Evolutionary conservation across 2,888 invertebrate species (phyloP).

Genomic region (Aphidius colemani): DNA sequence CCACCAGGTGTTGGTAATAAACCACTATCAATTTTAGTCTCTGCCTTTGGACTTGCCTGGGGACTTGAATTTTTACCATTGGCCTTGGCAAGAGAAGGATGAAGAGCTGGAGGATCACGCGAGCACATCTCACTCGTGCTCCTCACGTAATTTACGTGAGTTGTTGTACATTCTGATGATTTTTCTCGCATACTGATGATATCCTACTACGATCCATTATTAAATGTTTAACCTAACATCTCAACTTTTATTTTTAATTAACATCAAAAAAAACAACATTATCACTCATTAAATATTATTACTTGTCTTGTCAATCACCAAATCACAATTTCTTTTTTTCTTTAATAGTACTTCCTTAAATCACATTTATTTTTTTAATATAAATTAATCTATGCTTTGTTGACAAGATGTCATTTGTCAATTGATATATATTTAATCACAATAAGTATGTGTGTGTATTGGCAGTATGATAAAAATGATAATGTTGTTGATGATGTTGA

Average conservation of each 20-base stretch:
- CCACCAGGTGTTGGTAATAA: slow-evolving; percentile 67
- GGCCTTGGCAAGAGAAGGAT: slow-evolving; percentile 55
- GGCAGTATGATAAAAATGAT: too few species aligned
- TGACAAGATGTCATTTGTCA: too few species aligned
- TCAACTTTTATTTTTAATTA: slow-evolving; percentile 34
- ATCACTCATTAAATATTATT: too few species aligned
- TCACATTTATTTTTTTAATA: too few species aligned
- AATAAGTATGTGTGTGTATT: too few species aligned
- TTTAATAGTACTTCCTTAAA: too few species aligned
- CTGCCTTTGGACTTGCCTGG: slow-evolving; percentile 52
- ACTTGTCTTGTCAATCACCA: too few species aligned
- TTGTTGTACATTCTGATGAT: slow-evolving; percentile 57
- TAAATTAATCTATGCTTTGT: too few species aligned
- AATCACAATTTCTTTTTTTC: too few species aligned
- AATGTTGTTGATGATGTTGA: too few species aligned
- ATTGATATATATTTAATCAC: too few species aligned
- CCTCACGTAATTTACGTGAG: slow-evolving; percentile 59
- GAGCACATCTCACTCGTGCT: slow-evolving; percentile 59
- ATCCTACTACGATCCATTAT: slow-evolving; percentile 52
- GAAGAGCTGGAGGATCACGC: slow-evolving; percentile 56
- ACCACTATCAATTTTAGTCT: slow-evolving; percentile 48
- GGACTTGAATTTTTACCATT: slow-evolving; percentile 56
- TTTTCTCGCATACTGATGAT: slow-evolving; percentile 58
- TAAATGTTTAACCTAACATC: slow-evolving; percentile 44
- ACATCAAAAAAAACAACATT: too few species aligned